Base-by-base conservation (phyloP, 2,113 vertebrate species). In the Coreoperca whiteheadi region DNA sequence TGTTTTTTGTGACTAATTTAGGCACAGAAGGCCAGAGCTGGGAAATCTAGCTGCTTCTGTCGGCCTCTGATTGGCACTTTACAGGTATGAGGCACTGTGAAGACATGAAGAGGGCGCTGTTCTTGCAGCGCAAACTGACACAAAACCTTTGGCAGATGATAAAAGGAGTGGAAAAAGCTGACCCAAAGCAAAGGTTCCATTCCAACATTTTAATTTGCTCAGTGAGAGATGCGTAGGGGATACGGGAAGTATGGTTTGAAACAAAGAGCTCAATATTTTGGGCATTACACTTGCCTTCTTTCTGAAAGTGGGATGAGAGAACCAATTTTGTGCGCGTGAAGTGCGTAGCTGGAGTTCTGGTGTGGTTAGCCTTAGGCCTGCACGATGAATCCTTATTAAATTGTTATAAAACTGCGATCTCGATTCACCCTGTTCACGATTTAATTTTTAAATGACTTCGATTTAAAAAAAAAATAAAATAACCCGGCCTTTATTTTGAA, bases 1-100 rank as follows among this genome's bases (percentile, higher is more conserved):
- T n/a, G n/a, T n/a, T n/a, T n/a, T n/a, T n/a, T 63, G 39, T 75
- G 51, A 88, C 81, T 53, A 0, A 74, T 67, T 25, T 48, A 23
- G 64, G 37, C 60, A 63, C 8, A 70, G 16, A 76, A 9, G 39
- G 32, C 14, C 11, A 15, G 60, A 28, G 48, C 21, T 7, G 2
- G 69, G 18, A 21, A 25, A 48, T 48, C 3, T n/a, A 9, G 10
- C 39, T 25, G 59, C 28, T 28, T 4, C 32, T 75, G 34, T 48
- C 3, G 0, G 8, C 4, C 9, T 65, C 50, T 69, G 30, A 75
- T 30, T 61, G 10, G 16, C 1, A 59, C 32, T 54, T 74, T 50
- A 8, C 23, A 64, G 43, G 37, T 56, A 14, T 11, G 15, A 41
- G n/a, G 1, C 61, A 48, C 5, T 15, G 1, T 63, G 60, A 39